Conservation (phyloP, 2,113 vertebrate species). For the Alaudala cheleensis region DNA sequence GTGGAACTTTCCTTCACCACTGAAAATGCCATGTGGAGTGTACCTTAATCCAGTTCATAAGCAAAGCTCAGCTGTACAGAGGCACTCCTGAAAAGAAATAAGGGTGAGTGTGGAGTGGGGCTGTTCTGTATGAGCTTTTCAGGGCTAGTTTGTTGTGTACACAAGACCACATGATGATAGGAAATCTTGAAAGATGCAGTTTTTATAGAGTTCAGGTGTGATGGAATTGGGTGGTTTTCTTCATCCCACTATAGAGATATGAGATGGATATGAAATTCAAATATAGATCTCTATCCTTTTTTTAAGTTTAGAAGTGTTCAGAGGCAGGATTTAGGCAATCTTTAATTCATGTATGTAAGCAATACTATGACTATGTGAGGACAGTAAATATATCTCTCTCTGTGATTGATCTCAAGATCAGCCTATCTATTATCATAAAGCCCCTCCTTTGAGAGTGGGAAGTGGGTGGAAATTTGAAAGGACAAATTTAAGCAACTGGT, state of each 20-base stretch:
- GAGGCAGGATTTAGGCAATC: conserved; percentile 23
- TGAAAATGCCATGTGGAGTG: not conserved
- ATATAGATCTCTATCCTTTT: conserved; percentile 16
- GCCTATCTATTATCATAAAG: conserved; percentile 30
- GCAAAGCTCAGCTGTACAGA: not conserved
- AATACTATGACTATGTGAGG: conserved; percentile 19
- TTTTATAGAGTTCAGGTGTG: conserved; percentile 24
- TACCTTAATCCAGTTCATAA: not conserved
- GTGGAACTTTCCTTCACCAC: not conserved
- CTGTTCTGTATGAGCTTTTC: not conserved
- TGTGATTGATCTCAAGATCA: conserved; percentile 46
- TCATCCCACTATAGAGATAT: not conserved
- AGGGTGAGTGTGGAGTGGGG: not conserved
- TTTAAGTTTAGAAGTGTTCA: conserved; percentile 32
- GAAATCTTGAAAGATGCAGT: not conserved
- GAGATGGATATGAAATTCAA: conserved; percentile 37
- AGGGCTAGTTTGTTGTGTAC: not conserved
- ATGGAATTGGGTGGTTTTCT: conserved; percentile 27
- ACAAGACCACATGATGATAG: not conserved
- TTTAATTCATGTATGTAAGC: conserved; percentile 61
- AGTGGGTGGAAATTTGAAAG: conserved; percentile 32
- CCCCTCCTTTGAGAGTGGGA: not conserved
- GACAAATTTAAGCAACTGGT: conserved; percentile 36
- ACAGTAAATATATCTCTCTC: conserved; percentile 25
- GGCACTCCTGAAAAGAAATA: not conserved